These are phyloP conservation scores for Tinea semifulvella DNA, from an alignment of 2,888 invertebrate genomes.

Conservation along the genomic window DNA sequence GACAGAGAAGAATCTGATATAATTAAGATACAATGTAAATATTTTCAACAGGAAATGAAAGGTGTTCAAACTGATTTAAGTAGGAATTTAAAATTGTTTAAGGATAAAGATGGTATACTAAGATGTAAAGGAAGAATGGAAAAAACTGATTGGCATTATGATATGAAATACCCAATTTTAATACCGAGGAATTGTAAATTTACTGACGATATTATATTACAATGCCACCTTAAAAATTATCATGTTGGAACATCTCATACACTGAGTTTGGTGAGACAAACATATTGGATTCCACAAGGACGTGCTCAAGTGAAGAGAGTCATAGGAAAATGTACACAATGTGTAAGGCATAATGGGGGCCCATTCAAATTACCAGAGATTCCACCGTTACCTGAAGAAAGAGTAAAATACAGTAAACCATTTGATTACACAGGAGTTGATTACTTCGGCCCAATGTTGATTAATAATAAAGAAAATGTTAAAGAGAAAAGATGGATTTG, in stretches of 20 bases:
- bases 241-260: slow-evolving; percentile 20
- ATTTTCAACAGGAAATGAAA: slow-evolving; percentile 16
- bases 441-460: slow-evolving; percentile 6
- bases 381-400: slow-evolving; percentile 20
- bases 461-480: background rate
- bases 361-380: slow-evolving; percentile 22
- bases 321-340: slow-evolving; percentile 18
- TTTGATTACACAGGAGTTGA: slow-evolving; percentile 4
- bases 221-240: slow-evolving; percentile 18
- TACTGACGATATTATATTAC: slow-evolving; percentile 16
- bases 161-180: slow-evolving; percentile 16
- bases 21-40: slow-evolving; percentile 13
- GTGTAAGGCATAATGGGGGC: slow-evolving; percentile 22
- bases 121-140: slow-evolving; percentile 19
- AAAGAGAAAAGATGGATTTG: slow-evolving; percentile 11
- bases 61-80: slow-evolving; percentile 17
- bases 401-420: slow-evolving; percentile 2
- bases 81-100: slow-evolving; percentile 17
- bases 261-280: slow-evolving; percentile 16
- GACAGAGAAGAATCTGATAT: background rate
- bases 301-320: slow-evolving; percentile 18
- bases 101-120: slow-evolving; percentile 18
- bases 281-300: slow-evolving; percentile 21
- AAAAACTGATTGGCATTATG: slow-evolving; percentile 15
- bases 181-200: slow-evolving; percentile 17